A percentile compares a stretch with the other conserved stretches of the same genome.
Conservation (phyloP, 2,888 invertebrate species). For the Andrena marginata region DNA sequence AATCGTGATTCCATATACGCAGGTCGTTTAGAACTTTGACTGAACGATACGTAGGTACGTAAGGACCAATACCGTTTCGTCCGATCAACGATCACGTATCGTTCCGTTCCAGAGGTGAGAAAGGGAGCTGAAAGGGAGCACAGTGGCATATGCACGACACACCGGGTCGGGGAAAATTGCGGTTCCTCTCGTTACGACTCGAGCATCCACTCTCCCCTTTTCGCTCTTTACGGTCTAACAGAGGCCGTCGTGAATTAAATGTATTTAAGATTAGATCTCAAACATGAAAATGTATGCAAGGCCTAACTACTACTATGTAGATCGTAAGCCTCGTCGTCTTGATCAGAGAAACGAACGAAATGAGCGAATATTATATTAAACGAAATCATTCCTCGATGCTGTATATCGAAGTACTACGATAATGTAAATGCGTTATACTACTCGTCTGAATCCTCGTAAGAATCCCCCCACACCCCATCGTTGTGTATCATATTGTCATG, state of each 20-base stretch:
- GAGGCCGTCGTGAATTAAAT: conserved; percentile 71
- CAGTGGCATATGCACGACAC: conserved; percentile 18
- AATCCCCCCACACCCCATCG: conserved; percentile 70
- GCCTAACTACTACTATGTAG: conserved; percentile 79
- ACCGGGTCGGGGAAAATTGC: conserved; percentile 45
- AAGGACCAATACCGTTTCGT: conserved; percentile 70
- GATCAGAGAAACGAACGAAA: conserved; percentile 64
- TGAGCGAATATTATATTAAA: conserved; percentile 77
- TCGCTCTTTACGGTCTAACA: conserved; percentile 69
- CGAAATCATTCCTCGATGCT: conserved; percentile 83
- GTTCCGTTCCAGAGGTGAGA: conserved; percentile 54
- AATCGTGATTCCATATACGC: conserved; percentile 65
- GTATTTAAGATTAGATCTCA: conserved; percentile 79
- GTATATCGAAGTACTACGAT: conserved; percentile 82
- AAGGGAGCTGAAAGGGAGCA: conserved; percentile 68
- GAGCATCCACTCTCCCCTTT: conserved; percentile 63
- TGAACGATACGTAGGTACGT: conserved; percentile 62
- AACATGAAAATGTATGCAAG: conserved; percentile 78
- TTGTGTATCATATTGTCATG: conserved; percentile 70
- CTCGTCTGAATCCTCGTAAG: conserved; percentile 81
- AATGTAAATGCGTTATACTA: conserved; percentile 81
- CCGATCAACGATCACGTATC: conserved; percentile 67
- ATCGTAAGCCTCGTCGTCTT: conserved; percentile 71
- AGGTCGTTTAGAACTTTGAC: conserved; percentile 68
- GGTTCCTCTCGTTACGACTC: conserved; percentile 51